phyloP scores from a whole-genome alignment of 1,140 invertebrate species.

The Saccostrea echinata region DNA sequence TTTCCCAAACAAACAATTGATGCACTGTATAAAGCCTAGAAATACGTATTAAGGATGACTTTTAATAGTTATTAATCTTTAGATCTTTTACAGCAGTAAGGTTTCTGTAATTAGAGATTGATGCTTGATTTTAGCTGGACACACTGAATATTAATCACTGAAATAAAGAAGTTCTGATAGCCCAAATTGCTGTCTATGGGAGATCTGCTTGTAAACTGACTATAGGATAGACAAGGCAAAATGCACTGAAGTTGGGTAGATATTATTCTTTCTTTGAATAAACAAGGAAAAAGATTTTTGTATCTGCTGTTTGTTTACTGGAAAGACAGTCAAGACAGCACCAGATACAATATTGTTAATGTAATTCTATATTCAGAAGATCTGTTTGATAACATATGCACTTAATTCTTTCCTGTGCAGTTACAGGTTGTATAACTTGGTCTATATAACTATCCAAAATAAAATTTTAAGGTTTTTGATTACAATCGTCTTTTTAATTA shows the following conservation, averaged over 20 bases:
- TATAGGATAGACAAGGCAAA: not conserved
- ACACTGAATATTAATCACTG: too few species aligned
- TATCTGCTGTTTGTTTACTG: conserved; percentile 32
- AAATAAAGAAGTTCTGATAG: too few species aligned
- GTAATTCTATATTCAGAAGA: not conserved
- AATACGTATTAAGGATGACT: too few species aligned
- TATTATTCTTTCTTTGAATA: conserved; percentile 6
- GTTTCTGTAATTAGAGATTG: too few species aligned
- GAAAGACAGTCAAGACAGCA: not conserved
- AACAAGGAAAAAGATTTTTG: not conserved
- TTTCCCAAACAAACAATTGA: too few species aligned
- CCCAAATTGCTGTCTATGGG: too few species aligned
- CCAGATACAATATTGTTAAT: conserved; percentile 7
- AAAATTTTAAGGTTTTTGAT: not conserved
- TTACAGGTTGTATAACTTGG: not conserved
- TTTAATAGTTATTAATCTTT: too few species aligned
- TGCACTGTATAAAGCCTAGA: too few species aligned
- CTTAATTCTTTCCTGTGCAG: not conserved
- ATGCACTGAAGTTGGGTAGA: not conserved
- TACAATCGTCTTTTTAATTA: conserved; percentile 11
- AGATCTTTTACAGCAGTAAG: too few species aligned
- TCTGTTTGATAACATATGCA: conserved; percentile 1
- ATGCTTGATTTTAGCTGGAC: too few species aligned
- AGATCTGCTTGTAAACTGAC: too few species aligned
- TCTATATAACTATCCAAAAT: not conserved